Evolutionary conservation across 2,113 vertebrate species (phyloP), one percentile per base, ranked within the genome.

Genomic region (Mionectes macconnelli): DNA sequence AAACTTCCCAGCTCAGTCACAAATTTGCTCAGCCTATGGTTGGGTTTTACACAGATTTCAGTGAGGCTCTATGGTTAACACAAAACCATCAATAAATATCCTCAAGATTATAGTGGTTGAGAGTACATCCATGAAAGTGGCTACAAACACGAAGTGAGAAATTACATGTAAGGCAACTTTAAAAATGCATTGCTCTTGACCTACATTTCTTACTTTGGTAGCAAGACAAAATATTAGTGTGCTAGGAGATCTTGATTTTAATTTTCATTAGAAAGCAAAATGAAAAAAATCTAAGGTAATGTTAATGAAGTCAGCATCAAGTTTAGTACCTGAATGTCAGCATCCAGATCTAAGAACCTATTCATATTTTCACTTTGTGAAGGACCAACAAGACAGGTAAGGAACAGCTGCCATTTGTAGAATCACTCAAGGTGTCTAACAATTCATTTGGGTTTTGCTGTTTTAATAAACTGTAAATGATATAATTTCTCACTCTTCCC

Each of bases 221-320:
- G 52, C 7, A 55, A 59, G 33, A 85, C 9, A 94, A 95, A 89
- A 64, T 78, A 68, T 37, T 49, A 44, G 17, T 44, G 16, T 52
- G 31, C 45, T 82, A 87, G 45, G 21, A 4, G 8, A 70, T 45
- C 57, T 63, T 49, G 23, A 78, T 78, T 91, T 94, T 57, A 56
- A 52, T 72, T 96, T 96, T 88, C 15, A 35, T 53, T 72, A 63
- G 55, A 70, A 86, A 89, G 44, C 6, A 87, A 89, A 95, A 79
- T 25, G 22, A 91, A 57, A 14, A 3, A 73, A 69, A 13, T 78
- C 66, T 74, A 75, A 74, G 33, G 39, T 35, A 91, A 66, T 18
- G 24, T 23, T 57, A 92, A 67, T 33, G 31, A 91, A 60, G 10
- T 37, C 25, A 80, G 55, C 11, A 45, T 33, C 10, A 20, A 24